Conservation (phyloP, 1,140 invertebrate genomes). For the Babylonia areolata region DNA sequence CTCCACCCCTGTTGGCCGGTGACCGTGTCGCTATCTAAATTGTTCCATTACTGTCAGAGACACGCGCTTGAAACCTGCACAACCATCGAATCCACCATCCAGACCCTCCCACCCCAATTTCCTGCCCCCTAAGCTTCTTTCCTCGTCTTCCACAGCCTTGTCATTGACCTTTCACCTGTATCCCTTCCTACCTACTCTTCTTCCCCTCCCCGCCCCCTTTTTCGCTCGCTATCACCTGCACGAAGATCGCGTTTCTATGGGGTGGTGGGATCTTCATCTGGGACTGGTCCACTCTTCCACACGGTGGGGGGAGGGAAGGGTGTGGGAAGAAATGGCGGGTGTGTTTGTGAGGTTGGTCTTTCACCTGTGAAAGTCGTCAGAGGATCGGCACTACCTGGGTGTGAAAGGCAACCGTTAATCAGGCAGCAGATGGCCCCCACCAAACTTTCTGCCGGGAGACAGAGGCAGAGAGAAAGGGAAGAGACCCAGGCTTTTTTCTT, state of each 20-base stretch:
- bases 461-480: too few species aligned
- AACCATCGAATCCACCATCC: not conserved
- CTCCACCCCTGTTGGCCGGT: not conserved
- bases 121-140: not conserved
- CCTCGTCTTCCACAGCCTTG: not conserved
- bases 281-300: not conserved
- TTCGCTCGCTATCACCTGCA: not conserved
- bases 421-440: not conserved
- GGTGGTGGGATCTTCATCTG: not conserved
- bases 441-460: too few species aligned
- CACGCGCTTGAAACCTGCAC: constrained; percentile 1
- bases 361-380: not conserved
- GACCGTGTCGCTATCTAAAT: not conserved
- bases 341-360: not conserved
- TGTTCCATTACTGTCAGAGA: constrained; percentile 10
- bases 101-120: not conserved
- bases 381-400: not conserved
- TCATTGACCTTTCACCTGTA: constrained; percentile 5
- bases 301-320: not conserved
- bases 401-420: not conserved
- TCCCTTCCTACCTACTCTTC: not conserved
- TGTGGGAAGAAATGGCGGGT: too few species aligned
- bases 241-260: not conserved
- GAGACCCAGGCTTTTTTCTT: too few species aligned
- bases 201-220: not conserved